Conservation (phyloP, 2,888 invertebrate species). For the Lymantria monacha region DNA sequence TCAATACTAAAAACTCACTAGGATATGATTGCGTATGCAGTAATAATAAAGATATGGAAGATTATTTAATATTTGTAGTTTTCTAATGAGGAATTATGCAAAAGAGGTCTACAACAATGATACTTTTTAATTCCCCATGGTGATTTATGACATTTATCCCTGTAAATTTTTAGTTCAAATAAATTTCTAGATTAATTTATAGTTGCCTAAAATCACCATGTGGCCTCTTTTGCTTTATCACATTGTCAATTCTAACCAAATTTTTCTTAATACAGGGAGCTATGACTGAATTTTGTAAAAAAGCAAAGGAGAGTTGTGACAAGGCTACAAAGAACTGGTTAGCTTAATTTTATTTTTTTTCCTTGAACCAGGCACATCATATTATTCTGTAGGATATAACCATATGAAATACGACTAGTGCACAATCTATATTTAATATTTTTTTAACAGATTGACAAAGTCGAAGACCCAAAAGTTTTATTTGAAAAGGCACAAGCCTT, state of each 20-base stretch:
- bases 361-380: slow-evolving; percentile 58
- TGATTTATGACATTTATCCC: no score
- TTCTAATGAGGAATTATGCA: no score
- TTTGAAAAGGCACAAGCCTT: slow-evolving; percentile 86
- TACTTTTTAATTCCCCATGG: no score
- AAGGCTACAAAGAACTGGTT: slow-evolving; percentile 65
- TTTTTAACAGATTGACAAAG: slow-evolving; percentile 87
- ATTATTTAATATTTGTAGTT: no score
- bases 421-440: background rate
- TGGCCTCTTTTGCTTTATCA: no score
- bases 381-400: background rate
- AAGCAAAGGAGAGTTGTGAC: slow-evolving; percentile 51
- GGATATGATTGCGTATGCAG: no score
- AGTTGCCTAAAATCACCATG: no score
- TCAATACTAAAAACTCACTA: no score
- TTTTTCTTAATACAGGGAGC: slow-evolving; percentile 58
- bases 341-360: slow-evolving; percentile 41
- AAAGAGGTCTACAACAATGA: no score
- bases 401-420: background rate
- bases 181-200: no score
- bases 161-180: no score
- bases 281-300: slow-evolving; percentile 53
- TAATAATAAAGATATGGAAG: no score
- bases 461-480: slow-evolving; percentile 90
- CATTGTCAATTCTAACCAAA: background rate